These are phyloP conservation scores for Megaptera novaeangliae DNA, from an alignment of 2,113 vertebrate genomes.

Conservation along the genomic window DNA sequence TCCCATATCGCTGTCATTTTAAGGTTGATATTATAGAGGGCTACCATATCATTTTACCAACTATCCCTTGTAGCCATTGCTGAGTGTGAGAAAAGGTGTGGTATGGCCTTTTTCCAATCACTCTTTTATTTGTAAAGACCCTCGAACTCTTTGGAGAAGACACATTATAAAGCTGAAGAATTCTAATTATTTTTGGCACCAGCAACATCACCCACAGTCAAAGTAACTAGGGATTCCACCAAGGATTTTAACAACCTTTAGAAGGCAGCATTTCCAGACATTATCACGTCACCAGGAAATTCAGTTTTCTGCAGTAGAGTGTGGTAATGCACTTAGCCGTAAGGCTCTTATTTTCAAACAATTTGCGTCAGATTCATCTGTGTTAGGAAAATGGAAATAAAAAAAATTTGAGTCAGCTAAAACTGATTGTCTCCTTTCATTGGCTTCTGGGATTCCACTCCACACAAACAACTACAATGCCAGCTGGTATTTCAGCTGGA, in stretches of 20 bases:
- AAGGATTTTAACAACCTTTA: not conserved
- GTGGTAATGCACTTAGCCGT: conserved; percentile 58
- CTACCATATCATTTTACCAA: not conserved
- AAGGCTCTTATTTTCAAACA: conserved; percentile 72
- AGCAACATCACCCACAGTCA: not conserved
- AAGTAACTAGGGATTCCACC: conserved; percentile 27
- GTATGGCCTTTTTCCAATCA: rapidly evolving
- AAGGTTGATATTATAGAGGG: not conserved
- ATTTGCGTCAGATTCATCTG: conserved; percentile 68
- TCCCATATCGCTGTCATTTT: not conserved
- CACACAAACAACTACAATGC: conserved; percentile 60
- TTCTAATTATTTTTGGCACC: not conserved
- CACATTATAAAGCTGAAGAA: not conserved
- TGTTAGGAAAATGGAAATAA: conserved; percentile 65
- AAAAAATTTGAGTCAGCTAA: conserved; percentile 68
- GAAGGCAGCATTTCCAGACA: conserved; percentile 48
- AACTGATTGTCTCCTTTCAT: conserved; percentile 71
- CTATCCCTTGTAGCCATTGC: not conserved
- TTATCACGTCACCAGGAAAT: conserved; percentile 41
- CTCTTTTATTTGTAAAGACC: not conserved
- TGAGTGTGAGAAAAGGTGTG: not conserved
- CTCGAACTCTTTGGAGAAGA: not conserved
- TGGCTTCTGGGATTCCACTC: conserved; percentile 60
- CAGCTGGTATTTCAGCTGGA: conserved; percentile 70
- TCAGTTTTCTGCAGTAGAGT: not conserved